Evolutionary conservation across 92 coral and sea anemone species (phyloP), one percentile per base, ranked within the genome.

Genomic region (Bergia sp.): DNA sequence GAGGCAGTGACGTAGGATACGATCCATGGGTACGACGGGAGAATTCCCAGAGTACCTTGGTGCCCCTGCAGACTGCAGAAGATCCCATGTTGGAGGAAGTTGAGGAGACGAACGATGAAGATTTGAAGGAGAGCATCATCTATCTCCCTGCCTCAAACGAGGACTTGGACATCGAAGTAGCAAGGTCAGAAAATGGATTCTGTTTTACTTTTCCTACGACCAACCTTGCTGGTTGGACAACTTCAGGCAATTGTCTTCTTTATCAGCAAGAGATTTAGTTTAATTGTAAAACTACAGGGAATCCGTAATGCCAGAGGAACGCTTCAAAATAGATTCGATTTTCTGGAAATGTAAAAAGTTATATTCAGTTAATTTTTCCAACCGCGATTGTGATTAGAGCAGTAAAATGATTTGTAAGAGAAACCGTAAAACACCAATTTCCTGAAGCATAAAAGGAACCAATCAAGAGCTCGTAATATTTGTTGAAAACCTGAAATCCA

Each of bases 81-180:
- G 82, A 72, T 47, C 89, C 92, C 81, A 88, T 82, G 83, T 92
- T 95, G 75, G 99, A 96, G 80, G 92, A 91, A 77, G 96, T 94
- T 0, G 90, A 88, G 87, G 95, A 92, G 79, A 86, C 88, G 5
- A 91, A 72, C 43, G 97, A 94, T 36, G 94, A 92, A 37, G 98
- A 95, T 47, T 43, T 90, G 29, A 95, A 95, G 81, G 96, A 95
- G 91, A 90, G 91, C 75, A 95, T 95, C 4, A 95, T 95, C 79
- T 95, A 95, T 81, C 93, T 95, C 12, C 98, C 98, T 36, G 91
- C 96, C 50, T 92, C 94, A 5, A 95, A 95, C 75, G 99, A 96
- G 36, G 98, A 96, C 66, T 80, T 95, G 73, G 99, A 95, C 85
- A 92, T 88, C 41, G 99, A 95, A 90, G 95, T 96, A 39, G 96